Base-by-base conservation (phyloP, 1,140 invertebrate species). In the Anoplolepis gracilipes region DNA sequence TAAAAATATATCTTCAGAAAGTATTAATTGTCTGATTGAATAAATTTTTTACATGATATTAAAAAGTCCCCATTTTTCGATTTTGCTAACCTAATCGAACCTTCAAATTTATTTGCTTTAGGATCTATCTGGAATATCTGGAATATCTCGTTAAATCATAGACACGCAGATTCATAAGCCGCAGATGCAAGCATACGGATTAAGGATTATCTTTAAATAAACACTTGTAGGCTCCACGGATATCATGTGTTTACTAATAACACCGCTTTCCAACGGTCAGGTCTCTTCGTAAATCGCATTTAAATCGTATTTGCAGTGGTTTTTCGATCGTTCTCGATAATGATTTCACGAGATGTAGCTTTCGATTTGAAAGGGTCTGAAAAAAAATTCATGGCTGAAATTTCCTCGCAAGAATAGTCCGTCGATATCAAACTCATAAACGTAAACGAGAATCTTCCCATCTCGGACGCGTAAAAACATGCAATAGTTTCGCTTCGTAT, bases 361-460 rank as follows among this genome's bases (percentile, higher is more conserved):
- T 49, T 49, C 46, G 28, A 25, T 30, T 49, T 36, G 5, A 55
- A 42, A 62, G 33, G 30, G 11, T 46, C n/a, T 10, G 22, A 67
- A 59, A 22, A 75, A 22, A 57, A 64, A 57, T 73, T 42, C 36
- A 39, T 7, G 22, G 2, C 4, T 69, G 46, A 55, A 70, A 55
- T 42, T 81, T 36, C 33, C 19, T 53, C 49, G 49, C 67, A 33
- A 25, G 46, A 64, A 64, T 30, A n/a, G 46, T 22, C 10, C 10
- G 30, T 78, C 19, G 25, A n/a, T 33, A 59, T n/a, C 53, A 42
- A 59, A 22, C 30, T 16, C 78, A 33, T 81, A 81, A 72, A 72
- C 46, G 36, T 33, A 78, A 55, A 78, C 76, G 61, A 70, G 65
- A 59, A 72, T 72, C 25, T 39, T 19, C 19, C 22, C 33, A 30